Percentiles rank a stretch among this genome's conserved stretches.
These are phyloP conservation scores for Scaptomyza flava DNA, from an alignment of 2,888 invertebrate genomes.

Conservation along the genomic window DNA sequence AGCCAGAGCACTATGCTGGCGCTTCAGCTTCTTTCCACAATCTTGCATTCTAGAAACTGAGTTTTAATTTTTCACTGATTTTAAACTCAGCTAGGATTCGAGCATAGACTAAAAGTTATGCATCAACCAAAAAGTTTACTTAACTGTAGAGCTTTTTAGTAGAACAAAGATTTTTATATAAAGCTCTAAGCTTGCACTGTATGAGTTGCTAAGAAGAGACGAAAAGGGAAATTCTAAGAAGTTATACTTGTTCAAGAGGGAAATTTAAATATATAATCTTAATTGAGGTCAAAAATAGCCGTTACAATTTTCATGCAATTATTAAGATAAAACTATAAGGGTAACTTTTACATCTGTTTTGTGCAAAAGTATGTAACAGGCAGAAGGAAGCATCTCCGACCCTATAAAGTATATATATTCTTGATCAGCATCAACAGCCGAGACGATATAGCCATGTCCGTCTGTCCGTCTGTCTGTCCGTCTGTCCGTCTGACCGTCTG, in stretches of 20 bases:
- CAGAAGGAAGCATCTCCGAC: too few relatives aligned
- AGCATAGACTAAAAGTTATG: neutral
- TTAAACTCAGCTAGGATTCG: neutral
- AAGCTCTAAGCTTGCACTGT: neutral
- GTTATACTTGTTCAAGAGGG: neutral
- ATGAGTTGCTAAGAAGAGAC: neutral
- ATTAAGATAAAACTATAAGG: constrained; percentile 3
- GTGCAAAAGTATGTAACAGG: too few relatives aligned
- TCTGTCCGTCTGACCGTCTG: too few relatives aligned
- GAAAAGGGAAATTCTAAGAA: neutral
- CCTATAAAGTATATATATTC: too few relatives aligned
- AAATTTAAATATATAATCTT: too few relatives aligned
- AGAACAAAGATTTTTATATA: neutral
- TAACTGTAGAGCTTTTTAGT: too few relatives aligned
- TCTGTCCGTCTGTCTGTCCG: too few relatives aligned
- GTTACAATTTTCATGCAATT: constrained; percentile 5
- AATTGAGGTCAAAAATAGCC: neutral
- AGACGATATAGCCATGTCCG: too few relatives aligned
- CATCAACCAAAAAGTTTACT: neutral
- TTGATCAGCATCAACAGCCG: too few relatives aligned
- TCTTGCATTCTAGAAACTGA: too few relatives aligned
- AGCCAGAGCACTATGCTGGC: neutral
- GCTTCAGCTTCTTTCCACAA: too few relatives aligned
- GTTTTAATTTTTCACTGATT: neutral
- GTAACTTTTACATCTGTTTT: neutral